Conservation (phyloP, 2,888 invertebrate genomes). For the Drosophila koepferae region DNA sequence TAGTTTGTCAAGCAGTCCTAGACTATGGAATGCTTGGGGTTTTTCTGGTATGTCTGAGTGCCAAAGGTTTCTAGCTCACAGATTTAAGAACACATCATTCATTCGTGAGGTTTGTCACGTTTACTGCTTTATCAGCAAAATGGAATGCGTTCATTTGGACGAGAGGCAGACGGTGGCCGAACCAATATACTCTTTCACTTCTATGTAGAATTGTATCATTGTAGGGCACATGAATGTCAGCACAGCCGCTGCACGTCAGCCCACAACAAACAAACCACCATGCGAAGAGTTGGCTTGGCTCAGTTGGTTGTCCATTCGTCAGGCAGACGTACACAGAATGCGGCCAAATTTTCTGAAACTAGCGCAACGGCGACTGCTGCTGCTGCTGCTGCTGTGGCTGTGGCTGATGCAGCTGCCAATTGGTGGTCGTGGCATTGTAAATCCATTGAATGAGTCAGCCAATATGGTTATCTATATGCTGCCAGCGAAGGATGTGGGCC, state of each 20-base stretch:
- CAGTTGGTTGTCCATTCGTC: constrained; percentile 55
- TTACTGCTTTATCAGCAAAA: no score
- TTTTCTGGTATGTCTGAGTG: background rate
- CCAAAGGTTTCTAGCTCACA: background rate
- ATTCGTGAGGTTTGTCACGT: no score
- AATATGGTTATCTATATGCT: constrained; percentile 76
- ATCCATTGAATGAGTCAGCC: constrained; percentile 75
- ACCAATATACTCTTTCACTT: no score
- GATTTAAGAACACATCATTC: no score
- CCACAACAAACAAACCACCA: constrained; percentile 42
- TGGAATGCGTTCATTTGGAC: no score
- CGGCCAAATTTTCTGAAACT: constrained; percentile 21
- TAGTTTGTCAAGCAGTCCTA: no score
- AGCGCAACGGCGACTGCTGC: background rate
- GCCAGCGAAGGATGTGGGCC: constrained; percentile 69
- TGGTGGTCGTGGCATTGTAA: constrained; percentile 62
- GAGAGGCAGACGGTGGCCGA: no score
- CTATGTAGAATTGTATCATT: background rate
- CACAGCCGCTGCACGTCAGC: constrained; percentile 15
- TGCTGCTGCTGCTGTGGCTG: background rate
- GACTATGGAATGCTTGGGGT: background rate
- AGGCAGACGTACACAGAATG: constrained; percentile 40
- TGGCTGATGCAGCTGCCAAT: constrained; percentile 16
- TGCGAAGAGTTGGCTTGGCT: constrained; percentile 27
- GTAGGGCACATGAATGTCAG: constrained; percentile 17